Conservation (phyloP, 2,113 vertebrate genomes). For the Falco punctatus region DNA sequence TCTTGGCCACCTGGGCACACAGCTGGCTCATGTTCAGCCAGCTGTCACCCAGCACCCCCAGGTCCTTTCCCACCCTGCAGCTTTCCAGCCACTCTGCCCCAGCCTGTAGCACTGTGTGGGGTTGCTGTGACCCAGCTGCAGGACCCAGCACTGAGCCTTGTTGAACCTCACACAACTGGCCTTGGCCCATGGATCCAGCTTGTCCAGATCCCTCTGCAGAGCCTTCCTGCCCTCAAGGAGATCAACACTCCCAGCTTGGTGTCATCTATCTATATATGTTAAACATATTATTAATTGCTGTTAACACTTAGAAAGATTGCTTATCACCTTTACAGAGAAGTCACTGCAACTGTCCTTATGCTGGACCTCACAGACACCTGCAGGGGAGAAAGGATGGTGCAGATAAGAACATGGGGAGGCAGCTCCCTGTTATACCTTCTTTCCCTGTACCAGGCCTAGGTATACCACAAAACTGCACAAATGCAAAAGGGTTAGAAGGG, state of each 20-base stretch:
- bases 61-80: rapidly evolving
- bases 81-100: not conserved
- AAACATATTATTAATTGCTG: not conserved
- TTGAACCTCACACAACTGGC: not conserved
- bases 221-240: not conserved
- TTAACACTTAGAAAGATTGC: not conserved
- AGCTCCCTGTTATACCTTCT: not conserved
- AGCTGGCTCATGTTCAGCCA: rapidly evolving
- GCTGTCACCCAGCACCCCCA: rapidly evolving
- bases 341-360: not conserved
- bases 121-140: not conserved
- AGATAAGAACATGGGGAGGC: not conserved
- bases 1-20: not conserved
- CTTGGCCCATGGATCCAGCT: rapidly evolving
- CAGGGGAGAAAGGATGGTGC: not conserved
- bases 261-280: not conserved
- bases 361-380: not conserved
- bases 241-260: not conserved
- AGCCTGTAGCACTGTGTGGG: not conserved
- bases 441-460: not conserved
- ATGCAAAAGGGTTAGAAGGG: not conserved
- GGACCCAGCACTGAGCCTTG: rapidly evolving
- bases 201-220: not conserved
- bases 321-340: not conserved
- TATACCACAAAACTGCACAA: not conserved